A percentile compares a stretch with the other conserved stretches of the same genome.
phyloP scores from a whole-genome alignment of 2,797 vertebrate species.

The Ambastaia sidthimunki region DNA sequence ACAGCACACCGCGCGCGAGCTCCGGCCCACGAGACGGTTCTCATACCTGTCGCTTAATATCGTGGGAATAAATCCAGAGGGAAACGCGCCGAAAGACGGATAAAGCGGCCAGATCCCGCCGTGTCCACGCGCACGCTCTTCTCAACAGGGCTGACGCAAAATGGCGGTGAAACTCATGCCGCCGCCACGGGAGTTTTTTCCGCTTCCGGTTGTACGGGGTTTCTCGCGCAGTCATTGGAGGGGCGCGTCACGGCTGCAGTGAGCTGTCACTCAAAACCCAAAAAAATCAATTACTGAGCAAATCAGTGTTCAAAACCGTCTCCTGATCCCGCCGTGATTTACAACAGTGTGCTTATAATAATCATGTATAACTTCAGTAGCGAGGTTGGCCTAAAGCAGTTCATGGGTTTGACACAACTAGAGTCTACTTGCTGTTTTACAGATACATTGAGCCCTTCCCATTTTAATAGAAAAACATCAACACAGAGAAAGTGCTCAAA shows the following conservation, averaged over 20 bases:
- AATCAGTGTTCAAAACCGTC: too few relatives aligned
- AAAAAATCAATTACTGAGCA: background rate
- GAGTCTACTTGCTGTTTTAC: too few relatives aligned
- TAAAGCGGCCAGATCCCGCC: conserved; percentile 84
- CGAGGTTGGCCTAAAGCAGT: too few relatives aligned
- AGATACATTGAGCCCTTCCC: too few relatives aligned
- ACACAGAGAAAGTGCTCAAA: too few relatives aligned
- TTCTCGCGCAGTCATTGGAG: conserved; percentile 82
- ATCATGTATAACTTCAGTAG: too few relatives aligned
- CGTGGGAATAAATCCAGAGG: conserved; percentile 78
- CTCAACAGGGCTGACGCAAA: conserved; percentile 92
- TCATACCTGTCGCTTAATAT: conserved; percentile 83
- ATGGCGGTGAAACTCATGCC: conserved; percentile 99
- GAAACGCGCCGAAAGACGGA: conserved; percentile 78
- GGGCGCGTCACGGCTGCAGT: conserved; percentile 64
- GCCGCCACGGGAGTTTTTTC: conserved; percentile 89
- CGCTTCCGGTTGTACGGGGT: conserved; percentile 86
- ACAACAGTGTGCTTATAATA: too few relatives aligned
- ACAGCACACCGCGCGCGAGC: conserved; percentile 61
- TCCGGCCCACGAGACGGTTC: conserved; percentile 65
- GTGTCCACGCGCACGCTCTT: conserved; percentile 88
- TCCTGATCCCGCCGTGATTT: too few relatives aligned
- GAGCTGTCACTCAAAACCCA: too few relatives aligned
- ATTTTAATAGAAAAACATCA: too few relatives aligned
- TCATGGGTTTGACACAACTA: too few relatives aligned